These are phyloP conservation scores for Pristionchus maxplancki DNA, from an alignment of 2,888 invertebrate genomes.

Conservation along the genomic window DNA sequence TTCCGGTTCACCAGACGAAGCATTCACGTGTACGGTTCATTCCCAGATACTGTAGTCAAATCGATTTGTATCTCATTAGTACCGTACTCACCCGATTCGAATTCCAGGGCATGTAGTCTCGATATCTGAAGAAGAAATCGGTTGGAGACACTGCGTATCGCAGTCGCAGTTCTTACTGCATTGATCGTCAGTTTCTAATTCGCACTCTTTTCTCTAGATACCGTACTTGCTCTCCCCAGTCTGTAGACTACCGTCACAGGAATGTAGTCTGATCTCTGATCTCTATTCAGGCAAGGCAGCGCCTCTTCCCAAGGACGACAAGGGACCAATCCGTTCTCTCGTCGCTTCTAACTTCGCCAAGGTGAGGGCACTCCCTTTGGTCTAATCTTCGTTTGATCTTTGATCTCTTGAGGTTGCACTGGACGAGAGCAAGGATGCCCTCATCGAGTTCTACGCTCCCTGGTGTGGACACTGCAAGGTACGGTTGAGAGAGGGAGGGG, in stretches of 20 bases:
- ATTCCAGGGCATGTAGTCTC: too few species aligned
- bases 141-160: too few species aligned
- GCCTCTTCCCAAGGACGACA: slow-evolving; percentile 80
- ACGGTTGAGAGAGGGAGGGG: slow-evolving; percentile 5
- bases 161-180: too few species aligned
- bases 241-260: background rate
- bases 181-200: too few species aligned
- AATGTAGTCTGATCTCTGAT: slow-evolving; percentile 36
- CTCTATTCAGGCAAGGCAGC: slow-evolving; percentile 79
- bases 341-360: slow-evolving; percentile 81
- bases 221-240: too few species aligned
- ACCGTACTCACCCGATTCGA: too few species aligned
- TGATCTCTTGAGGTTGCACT: slow-evolving; percentile 76
- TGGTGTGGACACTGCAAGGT: slow-evolving; percentile 82
- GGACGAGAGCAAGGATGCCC: slow-evolving; percentile 80
- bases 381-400: slow-evolving; percentile 54
- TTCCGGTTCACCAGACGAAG: too few species aligned
- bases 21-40: too few species aligned
- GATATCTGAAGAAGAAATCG: too few species aligned
- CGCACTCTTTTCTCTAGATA: too few species aligned
- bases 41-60: too few species aligned
- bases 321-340: slow-evolving; percentile 80
- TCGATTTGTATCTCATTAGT: too few species aligned
- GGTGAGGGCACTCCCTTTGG: slow-evolving; percentile 19
- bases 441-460: slow-evolving; percentile 82